These are phyloP conservation scores for Sebastes baramenuke DNA, from an alignment of 2,797 vertebrate genomes.

Conservation along the genomic window DNA sequence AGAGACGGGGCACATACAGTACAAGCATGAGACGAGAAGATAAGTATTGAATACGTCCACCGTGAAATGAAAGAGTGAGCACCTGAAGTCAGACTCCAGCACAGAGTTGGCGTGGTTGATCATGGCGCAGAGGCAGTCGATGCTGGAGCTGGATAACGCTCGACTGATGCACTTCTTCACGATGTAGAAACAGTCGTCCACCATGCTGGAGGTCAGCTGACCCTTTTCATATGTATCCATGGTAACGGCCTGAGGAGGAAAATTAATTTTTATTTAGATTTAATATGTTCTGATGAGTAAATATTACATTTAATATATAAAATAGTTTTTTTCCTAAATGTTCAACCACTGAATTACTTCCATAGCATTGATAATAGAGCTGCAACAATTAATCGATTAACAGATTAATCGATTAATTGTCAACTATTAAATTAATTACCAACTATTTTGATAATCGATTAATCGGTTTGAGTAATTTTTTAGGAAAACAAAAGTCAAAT, in stretches of 20 bases:
- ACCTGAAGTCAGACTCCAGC: constrained; percentile 98
- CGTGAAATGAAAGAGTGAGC: background rate
- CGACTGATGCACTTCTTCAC: constrained; percentile 98
- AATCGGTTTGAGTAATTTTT: too few species aligned
- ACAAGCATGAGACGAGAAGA: background rate
- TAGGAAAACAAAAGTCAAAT: too few species aligned
- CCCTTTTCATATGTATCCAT: constrained; percentile 95
- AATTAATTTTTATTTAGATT: background rate
- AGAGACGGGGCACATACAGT: background rate
- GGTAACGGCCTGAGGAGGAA: constrained; percentile 88
- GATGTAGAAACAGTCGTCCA: constrained; percentile 98
- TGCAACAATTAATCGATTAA: too few species aligned
- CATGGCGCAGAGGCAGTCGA: constrained; percentile 98
- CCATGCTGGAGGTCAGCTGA: constrained; percentile 98
- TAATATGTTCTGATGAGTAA: background rate
- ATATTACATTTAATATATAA: background rate
- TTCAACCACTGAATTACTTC: background rate
- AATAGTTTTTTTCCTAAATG: background rate
- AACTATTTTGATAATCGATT: too few species aligned
- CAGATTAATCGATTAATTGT: too few species aligned
- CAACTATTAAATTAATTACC: too few species aligned
- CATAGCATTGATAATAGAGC: too few species aligned
- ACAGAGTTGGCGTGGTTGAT: constrained; percentile 97
- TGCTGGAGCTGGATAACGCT: constrained; percentile 95
- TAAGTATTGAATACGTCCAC: background rate